These are phyloP conservation scores for Arothron firmamentum DNA, from an alignment of 2,113 vertebrate genomes.

Conservation along the genomic window DNA sequence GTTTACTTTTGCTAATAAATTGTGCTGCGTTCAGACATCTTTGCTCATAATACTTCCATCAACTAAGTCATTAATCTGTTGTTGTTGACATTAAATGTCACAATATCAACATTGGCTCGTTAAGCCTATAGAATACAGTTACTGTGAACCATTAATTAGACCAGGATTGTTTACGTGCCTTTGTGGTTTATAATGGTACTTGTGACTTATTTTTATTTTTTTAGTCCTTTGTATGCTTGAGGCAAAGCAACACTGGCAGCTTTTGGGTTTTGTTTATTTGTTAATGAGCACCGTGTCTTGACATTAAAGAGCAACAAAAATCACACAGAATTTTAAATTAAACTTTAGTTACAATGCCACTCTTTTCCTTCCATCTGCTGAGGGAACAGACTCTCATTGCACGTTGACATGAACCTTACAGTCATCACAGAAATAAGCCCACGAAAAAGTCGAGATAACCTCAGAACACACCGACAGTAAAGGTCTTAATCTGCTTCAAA, in stretches of 20 bases:
- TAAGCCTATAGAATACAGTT: background rate
- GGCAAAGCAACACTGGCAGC: too few species aligned
- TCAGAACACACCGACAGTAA: conserved; percentile 17
- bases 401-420: background rate
- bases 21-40: too few species aligned
- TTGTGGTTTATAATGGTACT: too few species aligned
- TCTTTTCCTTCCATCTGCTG: conserved; percentile 13
- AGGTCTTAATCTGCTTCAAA: conserved; percentile 19
- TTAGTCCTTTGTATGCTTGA: background rate
- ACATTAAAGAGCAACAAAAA: conserved; percentile 34
- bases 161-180: background rate
- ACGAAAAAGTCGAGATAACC: conserved; percentile 20
- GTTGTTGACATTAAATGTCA: background rate
- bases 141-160: background rate
- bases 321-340: conserved; percentile 41
- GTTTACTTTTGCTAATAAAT: too few species aligned
- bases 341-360: conserved; percentile 12
- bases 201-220: conserved; percentile 25
- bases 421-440: conserved; percentile 13
- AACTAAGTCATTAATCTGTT: too few species aligned
- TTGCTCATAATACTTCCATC: too few species aligned
- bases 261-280: conserved; percentile 26
- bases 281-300: conserved; percentile 9
- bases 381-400: conserved; percentile 9
- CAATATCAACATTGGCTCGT: conserved; percentile 15